phyloP scores from a whole-genome alignment of 2,797 vertebrate genomes.

The Danio kyathit region DNA sequence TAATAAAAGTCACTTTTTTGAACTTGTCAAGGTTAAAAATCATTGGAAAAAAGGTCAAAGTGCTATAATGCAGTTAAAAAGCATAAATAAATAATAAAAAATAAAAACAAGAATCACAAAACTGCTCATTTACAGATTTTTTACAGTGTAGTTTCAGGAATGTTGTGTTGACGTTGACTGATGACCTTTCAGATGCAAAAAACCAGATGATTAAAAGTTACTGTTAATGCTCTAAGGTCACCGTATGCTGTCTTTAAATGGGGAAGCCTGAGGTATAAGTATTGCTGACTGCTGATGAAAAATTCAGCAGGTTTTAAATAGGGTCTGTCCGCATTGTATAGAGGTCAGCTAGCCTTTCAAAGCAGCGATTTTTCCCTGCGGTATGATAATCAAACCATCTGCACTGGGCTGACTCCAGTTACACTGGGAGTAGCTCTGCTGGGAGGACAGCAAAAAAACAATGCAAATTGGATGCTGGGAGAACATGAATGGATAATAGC shows the following conservation, averaged over 20 bases:
- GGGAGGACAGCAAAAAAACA: conserved; percentile 72
- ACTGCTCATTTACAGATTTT: too few relatives aligned
- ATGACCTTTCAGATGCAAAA: too few relatives aligned
- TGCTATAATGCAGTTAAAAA: too few relatives aligned
- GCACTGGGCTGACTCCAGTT: conserved; percentile 70
- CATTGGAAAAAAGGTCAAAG: too few relatives aligned
- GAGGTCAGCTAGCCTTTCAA: conserved; percentile 59
- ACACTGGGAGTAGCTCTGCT: conserved; percentile 61
- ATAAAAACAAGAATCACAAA: too few relatives aligned
- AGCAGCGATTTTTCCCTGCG: conserved; percentile 63
- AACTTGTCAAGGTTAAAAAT: too few relatives aligned
- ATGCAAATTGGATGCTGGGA: conserved; percentile 55
- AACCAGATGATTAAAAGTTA: too few relatives aligned
- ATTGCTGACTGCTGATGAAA: conserved; percentile 25
- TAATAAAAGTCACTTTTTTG: too few relatives aligned
- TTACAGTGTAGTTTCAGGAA: too few relatives aligned
- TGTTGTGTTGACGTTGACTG: too few relatives aligned
- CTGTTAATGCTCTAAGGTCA: too few relatives aligned
- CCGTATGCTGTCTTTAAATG: not conserved
- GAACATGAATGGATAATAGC: conserved; percentile 26
- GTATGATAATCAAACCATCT: conserved; percentile 73
- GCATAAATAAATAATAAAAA: too few relatives aligned
- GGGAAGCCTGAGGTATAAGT: not conserved
- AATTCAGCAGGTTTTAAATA: conserved; percentile 35
- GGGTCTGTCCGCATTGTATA: conserved; percentile 33